Conservation (phyloP, 2,113 vertebrate genomes). For the Phrynocephalus versicolor region DNA sequence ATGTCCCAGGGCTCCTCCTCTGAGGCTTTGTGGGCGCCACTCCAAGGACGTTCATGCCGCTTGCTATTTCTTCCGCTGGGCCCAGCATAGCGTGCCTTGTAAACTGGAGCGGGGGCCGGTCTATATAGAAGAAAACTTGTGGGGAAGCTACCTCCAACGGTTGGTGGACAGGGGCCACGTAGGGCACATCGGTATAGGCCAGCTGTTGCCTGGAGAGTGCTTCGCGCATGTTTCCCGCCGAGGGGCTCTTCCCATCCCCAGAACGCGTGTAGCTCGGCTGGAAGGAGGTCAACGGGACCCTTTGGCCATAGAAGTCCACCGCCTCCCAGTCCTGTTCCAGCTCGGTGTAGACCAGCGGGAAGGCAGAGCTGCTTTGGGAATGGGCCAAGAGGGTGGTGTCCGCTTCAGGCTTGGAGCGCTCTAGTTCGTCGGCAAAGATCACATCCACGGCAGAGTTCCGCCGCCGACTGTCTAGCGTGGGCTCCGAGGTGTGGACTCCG, state of each 20-base stretch:
- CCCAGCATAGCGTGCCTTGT: constrained; percentile 15
- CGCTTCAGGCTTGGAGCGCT: constrained; percentile 68
- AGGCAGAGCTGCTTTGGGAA: constrained; percentile 78
- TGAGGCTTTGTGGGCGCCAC: constrained; percentile 56
- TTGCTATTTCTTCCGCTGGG: constrained; percentile 57
- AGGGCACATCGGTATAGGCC: constrained; percentile 80
- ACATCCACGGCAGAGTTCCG: constrained; percentile 79
- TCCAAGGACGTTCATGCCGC: constrained; percentile 38
- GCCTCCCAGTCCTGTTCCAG: constrained; percentile 66
- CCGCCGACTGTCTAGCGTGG: constrained; percentile 66
- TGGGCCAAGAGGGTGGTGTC: constrained; percentile 69
- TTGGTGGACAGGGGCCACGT: constrained; percentile 61
- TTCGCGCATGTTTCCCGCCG: constrained; percentile 71
- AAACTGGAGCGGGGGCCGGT: constrained; percentile 68
- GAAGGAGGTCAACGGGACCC: constrained; percentile 72
- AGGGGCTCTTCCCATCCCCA: constrained; percentile 71
- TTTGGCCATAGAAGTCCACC: constrained; percentile 52
- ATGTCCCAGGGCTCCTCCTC: constrained; percentile 12
- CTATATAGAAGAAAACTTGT: constrained; percentile 76
- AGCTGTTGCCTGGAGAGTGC: constrained; percentile 64
- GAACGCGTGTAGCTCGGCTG: constrained; percentile 70
- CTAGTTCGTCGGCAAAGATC: constrained; percentile 60
- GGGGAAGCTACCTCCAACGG: constrained; percentile 64
- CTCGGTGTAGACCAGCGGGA: constrained; percentile 65
- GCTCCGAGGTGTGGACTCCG: constrained; percentile 69